Conservation (phyloP, 2,888 invertebrate genomes). For the Callyntrura sp. region DNA sequence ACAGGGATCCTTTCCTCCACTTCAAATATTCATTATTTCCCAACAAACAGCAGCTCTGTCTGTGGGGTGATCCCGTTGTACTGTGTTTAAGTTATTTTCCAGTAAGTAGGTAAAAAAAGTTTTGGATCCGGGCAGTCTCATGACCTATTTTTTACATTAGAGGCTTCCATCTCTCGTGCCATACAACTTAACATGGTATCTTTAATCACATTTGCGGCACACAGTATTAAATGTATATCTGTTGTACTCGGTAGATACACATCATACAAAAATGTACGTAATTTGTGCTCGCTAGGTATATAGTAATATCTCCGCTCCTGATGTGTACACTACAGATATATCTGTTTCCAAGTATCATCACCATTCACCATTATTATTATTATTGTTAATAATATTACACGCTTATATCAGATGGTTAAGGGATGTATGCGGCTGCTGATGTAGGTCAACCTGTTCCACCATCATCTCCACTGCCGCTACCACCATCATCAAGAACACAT, state of each 20-base stretch:
- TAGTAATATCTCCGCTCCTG: neutral
- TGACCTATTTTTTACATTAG: constrained; percentile 77
- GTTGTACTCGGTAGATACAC: neutral
- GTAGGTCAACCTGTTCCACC: constrained; percentile 80
- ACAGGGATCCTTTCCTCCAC: constrained; percentile 60
- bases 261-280: constrained; percentile 22
- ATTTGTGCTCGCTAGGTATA: neutral
- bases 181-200: constrained; percentile 57
- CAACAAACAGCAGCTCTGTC: constrained; percentile 8
- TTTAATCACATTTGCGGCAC: constrained; percentile 43
- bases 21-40: constrained; percentile 26
- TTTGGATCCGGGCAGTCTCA: constrained; percentile 80
- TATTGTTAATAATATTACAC: constrained; percentile 14
- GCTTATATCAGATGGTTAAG: constrained; percentile 17
- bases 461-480: constrained; percentile 14
- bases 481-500: constrained; percentile 28
- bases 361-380: constrained; percentile 14
- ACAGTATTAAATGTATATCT: neutral
- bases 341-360: neutral
- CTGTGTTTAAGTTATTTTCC: constrained; percentile 41
- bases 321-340: neutral
- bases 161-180: constrained; percentile 73
- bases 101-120: constrained; percentile 52
- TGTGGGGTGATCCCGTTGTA: neutral
- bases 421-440: constrained; percentile 73